phyloP scores from a whole-genome alignment of 2,797 vertebrate genomes.

The Trachurus trachurus region DNA sequence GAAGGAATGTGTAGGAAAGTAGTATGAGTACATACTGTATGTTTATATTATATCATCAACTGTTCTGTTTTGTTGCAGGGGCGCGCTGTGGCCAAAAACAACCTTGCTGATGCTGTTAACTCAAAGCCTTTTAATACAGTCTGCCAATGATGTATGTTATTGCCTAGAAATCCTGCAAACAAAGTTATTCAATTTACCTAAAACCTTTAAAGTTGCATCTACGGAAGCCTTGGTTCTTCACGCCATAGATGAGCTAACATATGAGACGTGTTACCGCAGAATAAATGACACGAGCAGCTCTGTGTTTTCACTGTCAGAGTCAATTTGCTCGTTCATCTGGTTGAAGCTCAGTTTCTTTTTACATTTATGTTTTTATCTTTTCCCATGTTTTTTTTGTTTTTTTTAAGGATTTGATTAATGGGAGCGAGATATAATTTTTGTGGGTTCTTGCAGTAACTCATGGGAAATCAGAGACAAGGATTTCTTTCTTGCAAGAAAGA shows the following conservation, averaged over 20 bases:
- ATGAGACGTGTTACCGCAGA: too few relatives aligned
- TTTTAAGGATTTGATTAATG: neutral
- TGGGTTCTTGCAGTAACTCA: neutral
- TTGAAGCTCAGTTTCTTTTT: neutral
- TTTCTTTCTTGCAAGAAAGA: neutral
- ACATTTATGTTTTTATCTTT: neutral
- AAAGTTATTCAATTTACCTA: neutral
- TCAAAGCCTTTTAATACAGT: neutral
- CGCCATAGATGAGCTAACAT: too few relatives aligned
- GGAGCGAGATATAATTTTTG: neutral
- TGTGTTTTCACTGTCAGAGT: too few relatives aligned
- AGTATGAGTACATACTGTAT: too few relatives aligned
- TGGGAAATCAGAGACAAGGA: neutral
- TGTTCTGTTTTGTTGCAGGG: neutral
- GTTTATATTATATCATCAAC: neutral
- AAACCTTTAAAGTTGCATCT: too few relatives aligned
- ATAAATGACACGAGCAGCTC: too few relatives aligned
- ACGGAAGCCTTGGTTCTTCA: too few relatives aligned
- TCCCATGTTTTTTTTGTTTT: neutral
- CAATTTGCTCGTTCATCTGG: neutral
- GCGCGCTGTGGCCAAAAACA: too few relatives aligned
- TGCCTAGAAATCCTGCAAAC: neutral
- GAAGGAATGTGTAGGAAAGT: constrained; percentile 10
- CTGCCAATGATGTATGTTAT: constrained; percentile 1
- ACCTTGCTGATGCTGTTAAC: neutral